A percentile compares a stretch with the other conserved stretches of the same genome.
Conservation (phyloP, 2,797 vertebrate species). For the Holocentrus rufus region DNA sequence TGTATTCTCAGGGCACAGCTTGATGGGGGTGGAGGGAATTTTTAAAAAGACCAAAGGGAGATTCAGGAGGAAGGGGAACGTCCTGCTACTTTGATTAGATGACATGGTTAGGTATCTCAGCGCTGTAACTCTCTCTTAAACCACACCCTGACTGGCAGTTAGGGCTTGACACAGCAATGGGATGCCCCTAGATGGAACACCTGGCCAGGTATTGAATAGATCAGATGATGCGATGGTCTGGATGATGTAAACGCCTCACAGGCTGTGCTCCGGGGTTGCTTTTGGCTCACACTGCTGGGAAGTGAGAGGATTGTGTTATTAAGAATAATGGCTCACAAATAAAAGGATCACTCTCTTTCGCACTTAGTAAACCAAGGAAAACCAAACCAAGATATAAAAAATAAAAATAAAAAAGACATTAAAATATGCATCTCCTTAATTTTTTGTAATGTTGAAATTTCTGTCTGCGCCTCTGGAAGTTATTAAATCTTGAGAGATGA, state of each 20-base stretch:
- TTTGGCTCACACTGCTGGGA: conserved; percentile 85
- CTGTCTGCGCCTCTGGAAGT: conserved; percentile 74
- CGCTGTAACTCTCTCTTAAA: conserved; percentile 15
- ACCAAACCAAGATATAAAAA: conserved; percentile 24
- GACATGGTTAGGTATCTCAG: conserved; percentile 16
- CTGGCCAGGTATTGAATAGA: conserved; percentile 10
- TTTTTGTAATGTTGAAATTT: conserved; percentile 64
- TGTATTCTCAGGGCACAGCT: conserved; percentile 79
- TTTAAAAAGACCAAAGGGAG: conserved; percentile 50
- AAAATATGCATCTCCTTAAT: conserved; percentile 54
- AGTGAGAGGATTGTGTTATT: conserved; percentile 80
- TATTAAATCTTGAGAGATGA: conserved; percentile 65
- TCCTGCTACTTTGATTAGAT: not conserved
- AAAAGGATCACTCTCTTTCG: conserved; percentile 53
- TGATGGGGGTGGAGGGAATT: conserved; percentile 29
- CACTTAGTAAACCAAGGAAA: conserved; percentile 56
- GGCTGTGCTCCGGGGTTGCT: conserved; percentile 73
- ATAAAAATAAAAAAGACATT: conserved; percentile 28
- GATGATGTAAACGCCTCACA: conserved; percentile 37
- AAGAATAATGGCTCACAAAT: conserved; percentile 58
- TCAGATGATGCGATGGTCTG: conserved; percentile 6
- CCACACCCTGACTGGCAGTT: conserved; percentile 11
- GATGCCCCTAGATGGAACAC: not conserved
- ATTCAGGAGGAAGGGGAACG: not conserved
- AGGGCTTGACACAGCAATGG: not conserved